Conservation (phyloP, 2,797 vertebrate genomes). For the Tauraco hartlaubi region DNA sequence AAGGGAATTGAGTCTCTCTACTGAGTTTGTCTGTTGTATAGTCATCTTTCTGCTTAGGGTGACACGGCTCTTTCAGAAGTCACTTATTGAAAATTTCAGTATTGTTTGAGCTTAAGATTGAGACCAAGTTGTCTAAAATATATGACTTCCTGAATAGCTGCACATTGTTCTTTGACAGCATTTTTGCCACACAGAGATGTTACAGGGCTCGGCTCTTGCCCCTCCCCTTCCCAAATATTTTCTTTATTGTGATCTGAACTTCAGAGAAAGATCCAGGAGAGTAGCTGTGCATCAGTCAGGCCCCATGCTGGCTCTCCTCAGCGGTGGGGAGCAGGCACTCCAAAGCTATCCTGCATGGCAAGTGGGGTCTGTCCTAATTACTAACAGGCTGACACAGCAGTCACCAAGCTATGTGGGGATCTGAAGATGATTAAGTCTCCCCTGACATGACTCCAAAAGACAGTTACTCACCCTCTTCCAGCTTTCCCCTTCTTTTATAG, state of each 20-base stretch:
- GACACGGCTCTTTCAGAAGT: not conserved
- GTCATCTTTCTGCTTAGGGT: not conserved
- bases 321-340: conserved; percentile 25
- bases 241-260: conserved; percentile 41
- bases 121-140: conserved; percentile 31
- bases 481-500: conserved; percentile 8
- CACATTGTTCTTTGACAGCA: conserved; percentile 25
- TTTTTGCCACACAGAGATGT: conserved; percentile 27
- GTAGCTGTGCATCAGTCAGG: conserved; percentile 9
- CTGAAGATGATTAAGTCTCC: conserved; percentile 64
- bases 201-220: not conserved
- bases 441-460: conserved; percentile 28
- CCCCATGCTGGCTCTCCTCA: conserved; percentile 17
- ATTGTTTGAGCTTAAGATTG: not conserved
- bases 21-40: not conserved
- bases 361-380: conserved; percentile 43
- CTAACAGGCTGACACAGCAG: conserved; percentile 43
- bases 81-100: not conserved
- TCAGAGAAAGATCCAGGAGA: conserved; percentile 56
- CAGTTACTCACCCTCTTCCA: conserved; percentile 5
- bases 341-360: conserved; percentile 16
- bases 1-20: not conserved
- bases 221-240: not conserved
- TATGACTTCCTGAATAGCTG: conserved; percentile 63
- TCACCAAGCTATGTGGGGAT: not conserved